Base-by-base conservation (phyloP, 2,113 vertebrate species). In the Indicator indicator region DNA sequence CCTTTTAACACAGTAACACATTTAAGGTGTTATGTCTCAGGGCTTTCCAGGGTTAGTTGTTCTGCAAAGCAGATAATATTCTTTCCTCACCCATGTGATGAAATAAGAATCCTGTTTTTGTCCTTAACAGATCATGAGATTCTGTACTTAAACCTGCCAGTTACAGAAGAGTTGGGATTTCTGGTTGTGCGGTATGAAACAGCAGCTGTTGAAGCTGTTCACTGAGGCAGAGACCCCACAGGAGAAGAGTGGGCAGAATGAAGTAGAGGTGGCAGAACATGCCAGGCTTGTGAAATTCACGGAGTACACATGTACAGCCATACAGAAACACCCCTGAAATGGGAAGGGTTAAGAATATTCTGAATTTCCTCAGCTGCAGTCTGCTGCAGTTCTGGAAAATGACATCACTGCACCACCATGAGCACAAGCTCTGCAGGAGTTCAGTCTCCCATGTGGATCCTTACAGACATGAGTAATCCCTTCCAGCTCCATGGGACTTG, bases 341-440 rank as follows among this genome's bases (percentile, higher is more conserved):
- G 68, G 60, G 54, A 94, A 92, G 16, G 74, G 62, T 71, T 59
- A 33, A 71, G 87, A 94, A 79, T 44, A 88, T 21, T 68, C 71
- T 50, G 6, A 48, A 64, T 67, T 79, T 72, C 93, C 84, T 88
- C 90, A 70, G 83, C 92, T 86, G 90, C 89, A 90, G 75, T 60
- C 74, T 94, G 89, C 86, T 92, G 92, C 84, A 93, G 84, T 18
- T 88, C 80, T 90, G 83, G 79, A 77, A 81, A 78, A 90, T 88
- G 71, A 90, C 87, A 90, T 88, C 87, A 86, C 11, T 94, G 89
- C 83, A 94, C 50, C 92, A 93, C 38, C 80, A 28, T 4, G 4
- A 60, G 56, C 72, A 54, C 50, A 5, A 19, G 72, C 72, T 68
- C 50, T 2, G 32, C 1, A n/a, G 65, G 74, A 85, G 46, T 74